Evolutionary conservation across 2,113 vertebrate genomes (phyloP).

Genomic region (Crotophaga sulcirostris): DNA sequence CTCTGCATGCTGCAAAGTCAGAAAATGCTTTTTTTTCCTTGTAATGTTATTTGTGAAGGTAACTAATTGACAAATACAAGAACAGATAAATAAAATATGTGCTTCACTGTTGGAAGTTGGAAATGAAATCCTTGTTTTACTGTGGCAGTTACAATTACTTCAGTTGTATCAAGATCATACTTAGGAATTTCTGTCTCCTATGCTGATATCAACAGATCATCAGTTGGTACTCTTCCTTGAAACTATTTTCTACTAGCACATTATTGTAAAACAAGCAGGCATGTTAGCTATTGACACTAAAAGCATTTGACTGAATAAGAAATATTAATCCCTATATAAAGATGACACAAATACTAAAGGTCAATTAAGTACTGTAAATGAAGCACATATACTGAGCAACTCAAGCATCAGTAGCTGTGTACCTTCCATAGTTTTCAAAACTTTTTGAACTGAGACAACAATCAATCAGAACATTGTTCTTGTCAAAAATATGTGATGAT

Average conservation of each 20-base stretch:
- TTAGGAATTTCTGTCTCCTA: background rate
- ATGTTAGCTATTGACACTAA: background rate
- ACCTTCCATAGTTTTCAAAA: background rate
- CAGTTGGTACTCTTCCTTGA: background rate
- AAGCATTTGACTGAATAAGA: background rate
- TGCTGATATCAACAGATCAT: background rate
- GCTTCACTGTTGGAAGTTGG: background rate
- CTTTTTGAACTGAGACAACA: background rate
- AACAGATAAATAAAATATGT: background rate
- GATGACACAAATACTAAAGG: background rate
- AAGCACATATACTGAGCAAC: background rate
- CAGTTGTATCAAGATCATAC: background rate
- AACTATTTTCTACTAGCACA: background rate
- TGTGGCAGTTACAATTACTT: background rate
- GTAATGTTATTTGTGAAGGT: background rate
- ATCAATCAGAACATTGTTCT: background rate
- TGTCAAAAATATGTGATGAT: background rate
- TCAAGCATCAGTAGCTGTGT: background rate
- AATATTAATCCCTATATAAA: background rate
- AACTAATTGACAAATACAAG: background rate
- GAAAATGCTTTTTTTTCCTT: background rate
- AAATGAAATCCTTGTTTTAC: background rate
- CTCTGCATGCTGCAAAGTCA: background rate
- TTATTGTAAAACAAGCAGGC: background rate
- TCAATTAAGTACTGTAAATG: background rate